Evolutionary conservation across 1,140 invertebrate species (phyloP).

Genomic region (Melipona quadrifasciata): DNA sequence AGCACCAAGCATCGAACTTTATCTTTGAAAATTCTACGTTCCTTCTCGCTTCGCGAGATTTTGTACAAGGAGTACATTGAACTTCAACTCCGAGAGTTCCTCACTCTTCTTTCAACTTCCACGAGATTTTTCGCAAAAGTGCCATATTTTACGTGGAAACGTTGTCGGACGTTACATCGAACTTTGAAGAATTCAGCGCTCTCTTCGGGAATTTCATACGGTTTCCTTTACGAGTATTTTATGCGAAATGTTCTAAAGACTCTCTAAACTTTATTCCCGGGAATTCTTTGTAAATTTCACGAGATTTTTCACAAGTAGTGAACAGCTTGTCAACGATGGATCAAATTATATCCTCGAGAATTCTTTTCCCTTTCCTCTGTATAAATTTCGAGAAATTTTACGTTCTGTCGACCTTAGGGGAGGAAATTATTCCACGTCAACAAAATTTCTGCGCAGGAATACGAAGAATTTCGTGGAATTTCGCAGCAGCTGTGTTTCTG

Average conservation of each 20-base stretch:
- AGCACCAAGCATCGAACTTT: too few relatives aligned
- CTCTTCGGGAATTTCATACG: neutral
- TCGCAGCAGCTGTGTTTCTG: neutral
- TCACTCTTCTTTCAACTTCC: too few relatives aligned
- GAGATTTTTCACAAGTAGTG: neutral
- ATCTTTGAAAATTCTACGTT: too few relatives aligned
- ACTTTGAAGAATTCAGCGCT: neutral
- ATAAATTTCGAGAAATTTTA: neutral
- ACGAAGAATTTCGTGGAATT: neutral
- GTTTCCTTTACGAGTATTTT: neutral
- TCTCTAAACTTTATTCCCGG: neutral
- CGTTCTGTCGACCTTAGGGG: neutral
- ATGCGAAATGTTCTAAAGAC: neutral
- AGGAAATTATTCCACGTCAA: neutral
- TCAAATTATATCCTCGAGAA: accelerated
- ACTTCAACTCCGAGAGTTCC: neutral
- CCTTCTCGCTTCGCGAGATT: too few relatives aligned
- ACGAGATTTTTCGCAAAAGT: too few relatives aligned
- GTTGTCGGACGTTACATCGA: too few relatives aligned
- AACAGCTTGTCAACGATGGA: neutral
- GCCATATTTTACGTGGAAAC: too few relatives aligned
- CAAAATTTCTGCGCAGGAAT: neutral
- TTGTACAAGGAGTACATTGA: too few relatives aligned
- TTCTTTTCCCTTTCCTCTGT: neutral
- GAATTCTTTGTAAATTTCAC: neutral